A percentile compares a stretch with the other conserved stretches of the same genome.
phyloP scores from a whole-genome alignment of 1,140 invertebrate species.

The Drosophila oshimai region DNA sequence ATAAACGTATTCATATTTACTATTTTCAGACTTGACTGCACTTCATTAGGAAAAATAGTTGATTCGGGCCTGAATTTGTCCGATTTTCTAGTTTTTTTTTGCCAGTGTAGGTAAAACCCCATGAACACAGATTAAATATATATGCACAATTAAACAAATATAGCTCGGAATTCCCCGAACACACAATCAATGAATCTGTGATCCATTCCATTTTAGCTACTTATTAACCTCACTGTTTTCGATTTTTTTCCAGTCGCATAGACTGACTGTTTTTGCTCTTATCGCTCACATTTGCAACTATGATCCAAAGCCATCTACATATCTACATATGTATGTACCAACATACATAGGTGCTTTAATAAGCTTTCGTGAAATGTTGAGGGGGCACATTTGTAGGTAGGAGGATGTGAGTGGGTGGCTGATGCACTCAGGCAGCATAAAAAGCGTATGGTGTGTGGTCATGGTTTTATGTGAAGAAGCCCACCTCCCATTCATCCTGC shows the following conservation, averaged over 20 bases:
- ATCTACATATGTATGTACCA: too few relatives aligned
- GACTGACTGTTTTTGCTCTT: not conserved
- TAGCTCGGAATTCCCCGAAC: slow-evolving; percentile 10
- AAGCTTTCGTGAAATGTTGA: not conserved
- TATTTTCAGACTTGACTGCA: too few relatives aligned
- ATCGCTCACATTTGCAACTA: not conserved
- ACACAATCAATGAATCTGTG: not conserved
- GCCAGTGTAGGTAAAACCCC: too few relatives aligned
- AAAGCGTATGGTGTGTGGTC: slow-evolving; percentile 43
- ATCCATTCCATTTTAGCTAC: not conserved
- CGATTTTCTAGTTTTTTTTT: too few relatives aligned
- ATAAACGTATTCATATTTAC: too few relatives aligned
- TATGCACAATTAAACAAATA: not conserved
- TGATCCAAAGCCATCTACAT: slow-evolving; percentile 22
- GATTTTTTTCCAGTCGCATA: not conserved
- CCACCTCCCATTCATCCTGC: not conserved
- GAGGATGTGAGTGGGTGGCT: not conserved
- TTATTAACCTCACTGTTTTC: not conserved
- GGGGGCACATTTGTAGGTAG: not conserved
- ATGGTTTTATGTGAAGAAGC: slow-evolving; percentile 25
- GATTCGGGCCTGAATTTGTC: too few relatives aligned
- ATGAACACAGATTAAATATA: not conserved
- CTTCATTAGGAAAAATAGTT: too few relatives aligned
- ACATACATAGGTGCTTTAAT: slow-evolving; percentile 37
- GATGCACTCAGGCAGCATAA: slow-evolving; percentile 48